phyloP scores from a whole-genome alignment of 2,113 vertebrate genomes.

The Boulengeromyrus knoepffleri region DNA sequence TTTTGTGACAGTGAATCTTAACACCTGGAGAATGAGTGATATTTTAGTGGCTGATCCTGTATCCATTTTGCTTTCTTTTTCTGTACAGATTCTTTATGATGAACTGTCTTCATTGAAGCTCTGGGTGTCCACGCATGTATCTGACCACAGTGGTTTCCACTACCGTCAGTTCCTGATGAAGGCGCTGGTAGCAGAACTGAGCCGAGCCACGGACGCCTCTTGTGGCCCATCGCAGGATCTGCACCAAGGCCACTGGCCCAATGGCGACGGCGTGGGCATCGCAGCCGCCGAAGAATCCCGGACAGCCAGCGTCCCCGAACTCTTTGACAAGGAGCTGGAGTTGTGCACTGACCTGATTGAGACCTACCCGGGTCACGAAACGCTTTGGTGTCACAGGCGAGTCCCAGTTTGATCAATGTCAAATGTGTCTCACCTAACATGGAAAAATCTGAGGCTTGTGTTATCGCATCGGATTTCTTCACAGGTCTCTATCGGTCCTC shows the following conservation, averaged over 20 bases:
- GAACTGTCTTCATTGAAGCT: constrained; percentile 82
- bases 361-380: constrained; percentile 88
- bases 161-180: constrained; percentile 92
- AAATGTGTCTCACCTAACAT: neutral
- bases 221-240: constrained; percentile 42
- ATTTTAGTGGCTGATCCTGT: neutral
- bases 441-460: neutral
- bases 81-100: constrained; percentile 75
- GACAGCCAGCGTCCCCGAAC: constrained; percentile 38
- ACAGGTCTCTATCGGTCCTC: neutral
- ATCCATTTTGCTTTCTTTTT: neutral
- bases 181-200: constrained; percentile 63
- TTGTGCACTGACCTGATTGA: constrained; percentile 86
- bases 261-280: constrained; percentile 47
- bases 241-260: constrained; percentile 47
- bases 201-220: constrained; percentile 42
- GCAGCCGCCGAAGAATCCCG: constrained; percentile 22
- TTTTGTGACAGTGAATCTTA: neutral
- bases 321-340: constrained; percentile 79
- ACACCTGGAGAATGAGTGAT: neutral
- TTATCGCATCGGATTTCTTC: neutral
- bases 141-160: constrained; percentile 97
- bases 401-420: constrained; percentile 18
- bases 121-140: constrained; percentile 92
- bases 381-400: constrained; percentile 97